These are phyloP conservation scores for Sinonovacula constricta DNA, from an alignment of 1,140 invertebrate genomes.

Conservation along the genomic window DNA sequence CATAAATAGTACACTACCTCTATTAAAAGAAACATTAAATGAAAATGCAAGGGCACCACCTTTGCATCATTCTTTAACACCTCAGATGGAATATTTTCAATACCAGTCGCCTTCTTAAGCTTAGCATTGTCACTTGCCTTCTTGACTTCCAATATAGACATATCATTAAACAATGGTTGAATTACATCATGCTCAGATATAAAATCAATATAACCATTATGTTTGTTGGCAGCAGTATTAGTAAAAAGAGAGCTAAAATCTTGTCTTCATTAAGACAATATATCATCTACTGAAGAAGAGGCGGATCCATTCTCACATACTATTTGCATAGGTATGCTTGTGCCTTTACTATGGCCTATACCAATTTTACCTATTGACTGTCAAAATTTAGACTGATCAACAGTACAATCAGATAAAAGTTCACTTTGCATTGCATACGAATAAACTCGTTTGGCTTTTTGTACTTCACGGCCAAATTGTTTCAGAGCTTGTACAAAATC, in stretches of 20 bases:
- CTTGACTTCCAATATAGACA: slow-evolving; percentile 16
- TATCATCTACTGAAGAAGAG: background rate
- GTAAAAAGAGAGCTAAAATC: slow-evolving; percentile 4
- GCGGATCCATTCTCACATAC: background rate
- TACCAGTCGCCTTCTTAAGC: background rate
- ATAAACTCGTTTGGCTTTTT: background rate
- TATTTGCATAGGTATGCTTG: background rate
- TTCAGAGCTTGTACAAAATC: background rate
- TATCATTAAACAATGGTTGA: slow-evolving; percentile 28
- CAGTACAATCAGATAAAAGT: slow-evolving; percentile 2
- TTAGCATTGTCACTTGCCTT: slow-evolving; percentile 6
- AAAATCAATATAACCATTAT: background rate
- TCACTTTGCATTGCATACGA: background rate
- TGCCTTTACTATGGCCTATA: background rate
- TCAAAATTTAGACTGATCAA: background rate
- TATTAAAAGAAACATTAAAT: slow-evolving; percentile 20
- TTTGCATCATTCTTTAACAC: slow-evolving; percentile 11
- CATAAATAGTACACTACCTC: background rate
- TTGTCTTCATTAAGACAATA: slow-evolving; percentile 1
- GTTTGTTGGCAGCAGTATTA: background rate
- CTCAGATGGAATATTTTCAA: slow-evolving; percentile 17
- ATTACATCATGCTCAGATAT: slow-evolving; percentile 36
- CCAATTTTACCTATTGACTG: slow-evolving; percentile 5
- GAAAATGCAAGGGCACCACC: slow-evolving; percentile 1
- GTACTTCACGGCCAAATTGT: background rate